phyloP scores from a whole-genome alignment of 2,113 vertebrate genomes.

The Lates calcarifer region DNA sequence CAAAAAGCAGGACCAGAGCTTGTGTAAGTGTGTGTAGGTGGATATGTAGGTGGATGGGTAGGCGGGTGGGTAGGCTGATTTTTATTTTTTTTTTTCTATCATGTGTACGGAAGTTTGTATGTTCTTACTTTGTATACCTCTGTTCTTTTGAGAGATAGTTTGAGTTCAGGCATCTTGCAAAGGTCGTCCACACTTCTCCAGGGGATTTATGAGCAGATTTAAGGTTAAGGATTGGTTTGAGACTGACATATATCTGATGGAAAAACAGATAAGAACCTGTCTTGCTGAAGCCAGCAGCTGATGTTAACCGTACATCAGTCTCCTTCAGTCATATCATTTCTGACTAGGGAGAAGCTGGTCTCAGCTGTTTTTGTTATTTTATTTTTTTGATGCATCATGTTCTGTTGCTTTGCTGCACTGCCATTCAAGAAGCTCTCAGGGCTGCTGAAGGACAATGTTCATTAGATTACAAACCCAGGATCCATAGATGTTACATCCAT shows the following conservation, averaged over 20 bases:
- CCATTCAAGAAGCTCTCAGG: not conserved
- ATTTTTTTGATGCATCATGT: not conserved
- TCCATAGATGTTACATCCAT: not conserved
- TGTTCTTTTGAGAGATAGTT: slow-evolving; percentile 19
- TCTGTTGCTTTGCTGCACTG: not conserved
- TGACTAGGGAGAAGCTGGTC: not conserved
- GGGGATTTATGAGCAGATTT: not conserved
- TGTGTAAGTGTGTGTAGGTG: slow-evolving; percentile 55
- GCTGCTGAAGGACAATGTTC: not conserved
- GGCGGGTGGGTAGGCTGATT: slow-evolving; percentile 50
- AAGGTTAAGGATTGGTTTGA: not conserved
- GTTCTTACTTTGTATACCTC: slow-evolving; percentile 2
- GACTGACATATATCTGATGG: not conserved
- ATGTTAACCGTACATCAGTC: not conserved
- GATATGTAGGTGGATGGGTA: slow-evolving; percentile 50
- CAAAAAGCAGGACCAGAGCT: slow-evolving; percentile 29
- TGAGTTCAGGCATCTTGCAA: not conserved
- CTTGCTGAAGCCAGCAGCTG: not conserved
- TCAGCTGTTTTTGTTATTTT: not conserved
- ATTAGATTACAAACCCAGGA: not conserved
- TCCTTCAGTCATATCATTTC: not conserved
- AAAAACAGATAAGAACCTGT: not conserved
- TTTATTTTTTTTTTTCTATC: slow-evolving; percentile 2
- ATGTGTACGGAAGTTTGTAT: slow-evolving; percentile 6
- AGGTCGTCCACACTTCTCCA: no score